Evolutionary conservation across 2,113 vertebrate species (phyloP).

Genomic region (Condylura cristata): DNA sequence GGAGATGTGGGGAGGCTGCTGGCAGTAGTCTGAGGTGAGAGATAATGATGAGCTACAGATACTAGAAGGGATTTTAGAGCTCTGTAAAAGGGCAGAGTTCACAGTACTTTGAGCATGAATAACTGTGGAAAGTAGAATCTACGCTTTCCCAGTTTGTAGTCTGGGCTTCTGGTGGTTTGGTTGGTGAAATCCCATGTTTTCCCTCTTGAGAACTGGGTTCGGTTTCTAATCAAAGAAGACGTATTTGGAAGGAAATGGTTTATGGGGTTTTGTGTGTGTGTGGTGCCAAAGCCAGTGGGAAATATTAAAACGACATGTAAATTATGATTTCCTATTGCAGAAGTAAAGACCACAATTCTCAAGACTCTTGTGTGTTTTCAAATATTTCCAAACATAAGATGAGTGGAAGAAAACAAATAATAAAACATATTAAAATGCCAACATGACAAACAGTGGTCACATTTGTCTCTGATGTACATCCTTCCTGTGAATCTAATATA

Average conservation of each 20-base stretch:
- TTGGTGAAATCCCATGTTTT: neutral
- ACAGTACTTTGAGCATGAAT: neutral
- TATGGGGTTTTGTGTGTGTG: neutral
- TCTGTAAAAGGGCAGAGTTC: neutral
- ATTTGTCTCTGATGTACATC: too few relatives aligned
- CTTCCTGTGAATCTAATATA: too few relatives aligned
- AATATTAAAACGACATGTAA: too few relatives aligned
- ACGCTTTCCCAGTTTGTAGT: accelerated
- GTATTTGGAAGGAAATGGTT: neutral
- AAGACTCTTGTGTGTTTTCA: too few relatives aligned
- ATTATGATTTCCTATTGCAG: too few relatives aligned
- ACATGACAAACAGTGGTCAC: too few relatives aligned
- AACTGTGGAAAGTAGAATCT: neutral
- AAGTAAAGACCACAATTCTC: too few relatives aligned
- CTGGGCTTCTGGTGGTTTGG: neutral
- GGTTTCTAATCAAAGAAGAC: neutral
- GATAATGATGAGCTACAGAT: neutral
- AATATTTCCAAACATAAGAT: too few relatives aligned
- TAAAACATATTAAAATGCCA: too few relatives aligned
- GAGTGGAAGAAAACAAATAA: too few relatives aligned
- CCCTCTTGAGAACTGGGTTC: neutral
- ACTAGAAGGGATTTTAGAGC: neutral
- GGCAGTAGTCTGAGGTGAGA: neutral
- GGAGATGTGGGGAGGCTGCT: neutral
- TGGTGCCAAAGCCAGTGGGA: too few relatives aligned